Conservation (phyloP, 2,797 vertebrate species). For the Falco biarmicus region DNA sequence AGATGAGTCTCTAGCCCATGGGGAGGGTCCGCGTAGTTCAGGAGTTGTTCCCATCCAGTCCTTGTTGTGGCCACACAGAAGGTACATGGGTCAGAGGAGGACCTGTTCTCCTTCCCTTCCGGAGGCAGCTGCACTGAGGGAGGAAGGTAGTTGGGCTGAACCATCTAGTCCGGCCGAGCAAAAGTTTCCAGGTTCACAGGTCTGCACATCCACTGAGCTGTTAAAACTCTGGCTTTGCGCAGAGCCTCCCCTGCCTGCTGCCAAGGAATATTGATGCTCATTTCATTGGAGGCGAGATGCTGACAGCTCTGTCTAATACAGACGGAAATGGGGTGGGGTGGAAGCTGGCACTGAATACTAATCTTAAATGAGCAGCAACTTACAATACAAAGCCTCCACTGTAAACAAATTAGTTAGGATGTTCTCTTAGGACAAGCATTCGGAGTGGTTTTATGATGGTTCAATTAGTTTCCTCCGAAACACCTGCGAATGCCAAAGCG, state of each 20-base stretch:
- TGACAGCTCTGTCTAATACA: not conserved
- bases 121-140: not conserved
- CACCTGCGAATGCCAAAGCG: not conserved
- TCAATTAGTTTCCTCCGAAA: not conserved
- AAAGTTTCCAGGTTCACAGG: not conserved
- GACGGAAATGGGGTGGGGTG: not conserved
- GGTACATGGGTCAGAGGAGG: not conserved
- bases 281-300: not conserved
- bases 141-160: not conserved
- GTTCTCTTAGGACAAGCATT: constrained; percentile 19
- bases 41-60: not conserved
- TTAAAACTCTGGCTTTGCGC: not conserved
- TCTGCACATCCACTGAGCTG: not conserved
- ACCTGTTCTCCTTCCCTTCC: not conserved
- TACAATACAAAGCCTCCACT: not conserved
- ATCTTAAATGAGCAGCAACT: constrained; percentile 7
- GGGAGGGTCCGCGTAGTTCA: not conserved
- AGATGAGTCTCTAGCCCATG: not conserved
- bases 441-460: not conserved
- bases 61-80: not conserved
- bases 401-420: constrained; percentile 13
- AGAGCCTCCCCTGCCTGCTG: constrained; percentile 3
- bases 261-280: constrained; percentile 23
- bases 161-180: not conserved
- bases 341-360: constrained; percentile 19